These are phyloP conservation scores for Globia sparganii DNA, from an alignment of 2,888 invertebrate species.

Conservation along the genomic window DNA sequence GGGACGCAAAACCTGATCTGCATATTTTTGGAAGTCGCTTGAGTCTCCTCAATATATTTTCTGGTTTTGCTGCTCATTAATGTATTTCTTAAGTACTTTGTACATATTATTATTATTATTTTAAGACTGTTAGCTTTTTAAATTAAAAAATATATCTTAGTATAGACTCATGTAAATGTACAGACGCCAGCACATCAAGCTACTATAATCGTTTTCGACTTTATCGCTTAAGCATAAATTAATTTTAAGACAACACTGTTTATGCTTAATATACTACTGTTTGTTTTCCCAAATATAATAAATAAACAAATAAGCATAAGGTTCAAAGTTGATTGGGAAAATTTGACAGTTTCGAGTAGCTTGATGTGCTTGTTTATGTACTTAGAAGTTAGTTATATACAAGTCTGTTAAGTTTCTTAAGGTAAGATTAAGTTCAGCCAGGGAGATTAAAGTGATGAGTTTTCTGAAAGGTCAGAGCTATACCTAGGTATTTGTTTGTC, in stretches of 20 bases:
- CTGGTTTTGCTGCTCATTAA: neutral
- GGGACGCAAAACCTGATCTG: conserved; percentile 27
- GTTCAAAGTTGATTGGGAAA: no score
- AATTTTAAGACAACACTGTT: no score
- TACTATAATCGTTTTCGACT: no score
- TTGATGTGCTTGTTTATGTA: no score
- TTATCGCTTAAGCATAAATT: no score
- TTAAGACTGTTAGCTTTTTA: neutral
- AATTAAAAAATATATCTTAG: neutral
- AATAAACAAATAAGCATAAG: no score
- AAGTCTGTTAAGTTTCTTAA: neutral
- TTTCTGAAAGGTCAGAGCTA: neutral
- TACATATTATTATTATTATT: neutral
- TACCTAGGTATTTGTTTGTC: neutral
- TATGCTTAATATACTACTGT: no score
- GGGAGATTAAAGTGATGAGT: neutral
- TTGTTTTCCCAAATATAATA: no score
- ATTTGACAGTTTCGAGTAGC: no score
- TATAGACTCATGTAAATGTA: no score
- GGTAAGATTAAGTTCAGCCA: neutral
- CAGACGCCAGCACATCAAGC: no score
- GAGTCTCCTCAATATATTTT: conserved; percentile 8
- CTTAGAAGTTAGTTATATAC: no score
- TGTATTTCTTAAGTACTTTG: neutral
- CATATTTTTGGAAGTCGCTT: conserved; percentile 30